Base-by-base conservation (phyloP, 1,140 invertebrate genomes). In the Drosophila busckii region DNA sequence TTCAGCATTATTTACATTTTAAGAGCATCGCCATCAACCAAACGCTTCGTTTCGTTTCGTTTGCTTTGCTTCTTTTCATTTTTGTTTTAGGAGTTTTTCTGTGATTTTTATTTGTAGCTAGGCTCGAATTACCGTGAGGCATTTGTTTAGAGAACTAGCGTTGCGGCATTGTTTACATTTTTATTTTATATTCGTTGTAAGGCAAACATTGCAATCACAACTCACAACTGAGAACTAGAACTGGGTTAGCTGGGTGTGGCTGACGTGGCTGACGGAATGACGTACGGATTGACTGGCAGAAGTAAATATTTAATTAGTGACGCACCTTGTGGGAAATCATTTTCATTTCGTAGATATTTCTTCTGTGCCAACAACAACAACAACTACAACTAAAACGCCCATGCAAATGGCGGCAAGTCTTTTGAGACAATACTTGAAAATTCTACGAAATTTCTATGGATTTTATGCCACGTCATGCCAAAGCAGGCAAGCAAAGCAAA, bases 1-100 rank as follows among this genome's bases (percentile, higher is more conserved):
- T 78, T 68, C 64, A 60, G 69, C 73, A 80, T 68, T 78, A 78
- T 78, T 78, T 80, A 78, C 73, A 78, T 78, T 73, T 73, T 42
- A 80, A 80, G 70, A 76, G 56, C n/a, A n/a, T 3, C 17, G 26
- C 29, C 34, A 19, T 35, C 52, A 44, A 70, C 46, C 56, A 34
- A 13, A 55, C 52, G 55, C 34, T 37, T 37, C 17, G 45, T 40
- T 40, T 29, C 42, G 32, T 53, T 48, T 26, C 17, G 10, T 29
- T 16, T 17, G 22, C 20, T 20, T 17, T 8, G 13, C 25, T 20
- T 26, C 20, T 44, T 26, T 19, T 25, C 28, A 32, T 50, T 59
- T 34, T 71, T 54, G 23, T 34, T 40, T 70, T 54, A 49, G 55
- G 42, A 10, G 34, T 41, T 40, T 23, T 25, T 29, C 13, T 23